These are phyloP conservation scores for Anas bahamensis DNA, from an alignment of 2,797 vertebrate species.

Conservation along the genomic window DNA sequence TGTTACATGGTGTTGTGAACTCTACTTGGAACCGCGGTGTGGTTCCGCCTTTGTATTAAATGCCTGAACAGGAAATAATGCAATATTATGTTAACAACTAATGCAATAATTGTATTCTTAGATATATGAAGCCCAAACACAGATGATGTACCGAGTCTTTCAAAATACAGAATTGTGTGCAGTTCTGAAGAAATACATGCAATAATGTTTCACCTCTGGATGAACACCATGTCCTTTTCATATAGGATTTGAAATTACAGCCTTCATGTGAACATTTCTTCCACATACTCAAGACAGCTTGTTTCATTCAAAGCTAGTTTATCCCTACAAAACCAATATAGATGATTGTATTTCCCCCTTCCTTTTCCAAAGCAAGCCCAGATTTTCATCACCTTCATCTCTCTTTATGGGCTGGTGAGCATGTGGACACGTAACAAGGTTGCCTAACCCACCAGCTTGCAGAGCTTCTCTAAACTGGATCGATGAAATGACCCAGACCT, in stretches of 20 bases:
- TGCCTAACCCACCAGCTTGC: not conserved
- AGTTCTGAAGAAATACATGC: not conserved
- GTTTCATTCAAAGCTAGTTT: not conserved
- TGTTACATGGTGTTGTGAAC: not conserved
- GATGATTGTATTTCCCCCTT: rapidly evolving
- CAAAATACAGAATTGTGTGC: not conserved
- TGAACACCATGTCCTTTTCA: not conserved
- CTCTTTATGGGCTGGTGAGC: not conserved
- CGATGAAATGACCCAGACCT: not conserved
- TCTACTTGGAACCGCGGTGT: not conserved
- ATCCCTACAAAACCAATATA: not conserved
- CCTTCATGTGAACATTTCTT: not conserved
- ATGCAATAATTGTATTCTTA: slow-evolving; percentile 13
- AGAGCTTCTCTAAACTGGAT: not conserved
- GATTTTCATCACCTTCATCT: not conserved
- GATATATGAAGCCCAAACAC: not conserved
- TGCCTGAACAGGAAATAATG: slow-evolving; percentile 40
- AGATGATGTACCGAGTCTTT: not conserved
- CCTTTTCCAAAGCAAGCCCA: not conserved
- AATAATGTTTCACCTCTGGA: not conserved
- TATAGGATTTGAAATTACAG: not conserved
- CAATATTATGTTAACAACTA: slow-evolving; percentile 2
- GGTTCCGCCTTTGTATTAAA: slow-evolving; percentile 11
- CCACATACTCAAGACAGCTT: not conserved
- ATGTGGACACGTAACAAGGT: not conserved